Base-by-base conservation (phyloP, 1,140 invertebrate species). In the Medauroidea extradentata region DNA sequence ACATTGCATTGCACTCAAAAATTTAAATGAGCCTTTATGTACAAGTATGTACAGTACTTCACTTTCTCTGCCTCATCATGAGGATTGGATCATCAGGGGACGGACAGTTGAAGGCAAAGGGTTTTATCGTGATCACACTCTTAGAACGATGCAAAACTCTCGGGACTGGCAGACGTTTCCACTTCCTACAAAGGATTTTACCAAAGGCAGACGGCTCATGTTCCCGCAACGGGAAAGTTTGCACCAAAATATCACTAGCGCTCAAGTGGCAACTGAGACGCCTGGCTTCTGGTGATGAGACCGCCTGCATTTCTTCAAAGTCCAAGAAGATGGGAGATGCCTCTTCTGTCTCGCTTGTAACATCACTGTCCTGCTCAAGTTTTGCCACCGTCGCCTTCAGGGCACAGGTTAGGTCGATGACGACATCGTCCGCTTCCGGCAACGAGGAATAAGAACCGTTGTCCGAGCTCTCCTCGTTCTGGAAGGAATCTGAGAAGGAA, bases 171-270 rank as follows among this genome's bases (percentile, higher is more conserved):
- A 55, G 29, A 5, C 51, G 65, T 54, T 61, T 64, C 71, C 70
- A 78, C 24, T 53, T 70, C 64, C 64, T 71, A 53, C 75, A 80
- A 3, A 83, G 65, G 61, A 79, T 72, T 74, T 74, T 78, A 9
- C 80, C 82, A 57, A 83, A 75, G 14, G 64, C 56, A 16, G 81
- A 81, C 19, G 67, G 14, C 54, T 60, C 62, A 69, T 71, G 66
- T 27, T 46, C 19, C 27, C 24, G 16, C 48, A 65, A 16, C 9
- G 50, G 27, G 21, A 73, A 23, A 39, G 23, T 39, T 55, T 57
- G 39, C 25, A 55, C 29, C 11, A 46, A 43, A 24, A 55, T 13
- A 13, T 25, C 23, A 46, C 42, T 29, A 16, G 24, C 42, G 39
- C 44, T 25, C 14, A 55, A 23, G 44, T 25, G 9, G 29, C 29